Evolutionary conservation across 1,140 invertebrate species (phyloP).

Genomic region (Eriocheir sinensis): DNA sequence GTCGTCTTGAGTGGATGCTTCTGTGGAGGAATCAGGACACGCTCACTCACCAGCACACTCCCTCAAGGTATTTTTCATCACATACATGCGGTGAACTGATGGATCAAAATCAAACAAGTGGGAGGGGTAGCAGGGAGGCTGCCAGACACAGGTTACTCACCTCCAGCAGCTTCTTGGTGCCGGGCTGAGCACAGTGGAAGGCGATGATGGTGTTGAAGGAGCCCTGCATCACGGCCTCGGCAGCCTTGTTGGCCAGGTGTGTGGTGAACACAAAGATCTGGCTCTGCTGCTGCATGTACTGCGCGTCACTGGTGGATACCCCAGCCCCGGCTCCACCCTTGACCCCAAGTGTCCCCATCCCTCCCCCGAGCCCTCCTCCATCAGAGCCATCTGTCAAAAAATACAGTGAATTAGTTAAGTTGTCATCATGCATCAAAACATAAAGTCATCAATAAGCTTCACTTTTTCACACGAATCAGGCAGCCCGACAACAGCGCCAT

Average conservation of each 20-base stretch:
- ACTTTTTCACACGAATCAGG: not conserved
- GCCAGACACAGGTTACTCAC: conserved; percentile 82
- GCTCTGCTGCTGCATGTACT: conserved; percentile 97
- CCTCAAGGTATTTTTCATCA: not conserved
- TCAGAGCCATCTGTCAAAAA: conserved; percentile 46
- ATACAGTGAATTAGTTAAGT: conserved; percentile 6
- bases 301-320: conserved; percentile 86
- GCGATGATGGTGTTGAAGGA: conserved; percentile 96
- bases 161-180: conserved; percentile 97
- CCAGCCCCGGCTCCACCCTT: conserved; percentile 73
- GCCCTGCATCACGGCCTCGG: conserved; percentile 93
- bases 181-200: conserved; percentile 96
- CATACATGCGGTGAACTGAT: no score
- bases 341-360: not conserved
- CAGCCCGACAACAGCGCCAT: no score
- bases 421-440: not conserved
- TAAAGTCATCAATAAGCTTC: not conserved
- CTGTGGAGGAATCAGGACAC: conserved; percentile 82
- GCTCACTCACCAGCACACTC: not conserved
- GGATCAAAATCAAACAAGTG: not conserved
- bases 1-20: conserved; percentile 95
- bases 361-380: conserved; percentile 30
- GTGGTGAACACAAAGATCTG: conserved; percentile 99
- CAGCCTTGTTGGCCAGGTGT: conserved; percentile 95
- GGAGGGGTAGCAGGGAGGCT: not conserved